phyloP scores from a whole-genome alignment of 2,888 invertebrate species.

The Teinopalpus imperialis region DNA sequence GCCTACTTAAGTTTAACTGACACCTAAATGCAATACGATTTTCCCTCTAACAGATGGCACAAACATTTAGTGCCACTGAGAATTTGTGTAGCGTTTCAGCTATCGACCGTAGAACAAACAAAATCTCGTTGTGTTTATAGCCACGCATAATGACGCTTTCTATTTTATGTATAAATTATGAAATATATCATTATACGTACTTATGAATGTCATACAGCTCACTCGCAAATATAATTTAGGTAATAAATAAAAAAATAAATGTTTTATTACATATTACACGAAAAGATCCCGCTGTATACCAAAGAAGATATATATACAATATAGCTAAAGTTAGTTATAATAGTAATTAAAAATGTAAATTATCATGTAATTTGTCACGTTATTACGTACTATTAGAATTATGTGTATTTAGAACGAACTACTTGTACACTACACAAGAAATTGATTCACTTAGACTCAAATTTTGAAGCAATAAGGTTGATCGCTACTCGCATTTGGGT shows the following conservation, averaged over 20 bases:
- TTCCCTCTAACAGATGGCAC: no score
- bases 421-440: no score
- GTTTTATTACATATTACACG: slow-evolving; percentile 33
- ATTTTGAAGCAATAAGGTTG: no score
- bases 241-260: slow-evolving; percentile 28
- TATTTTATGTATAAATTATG: slow-evolving; percentile 7
- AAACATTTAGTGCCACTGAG: no score
- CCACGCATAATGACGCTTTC: slow-evolving; percentile 14
- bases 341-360: slow-evolving; percentile 30
- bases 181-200: no score
- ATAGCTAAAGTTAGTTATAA: slow-evolving; percentile 30
- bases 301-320: slow-evolving; percentile 49
- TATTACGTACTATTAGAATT: slow-evolving; percentile 27
- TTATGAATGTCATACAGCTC: slow-evolving; percentile 28
- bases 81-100: no score
- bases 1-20: no score
- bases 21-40: no score
- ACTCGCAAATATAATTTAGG: slow-evolving; percentile 26
- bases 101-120: background rate
- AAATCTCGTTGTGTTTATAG: background rate
- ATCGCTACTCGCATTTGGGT: no score
- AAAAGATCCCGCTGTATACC: slow-evolving; percentile 55
- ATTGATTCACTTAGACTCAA: no score
- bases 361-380: slow-evolving; percentile 19
- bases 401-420: slow-evolving; percentile 39